A percentile compares a stretch with the other conserved stretches of the same genome.
Conservation (phyloP, 2,113 vertebrate genomes). For the Chaetodon trifascialis region DNA sequence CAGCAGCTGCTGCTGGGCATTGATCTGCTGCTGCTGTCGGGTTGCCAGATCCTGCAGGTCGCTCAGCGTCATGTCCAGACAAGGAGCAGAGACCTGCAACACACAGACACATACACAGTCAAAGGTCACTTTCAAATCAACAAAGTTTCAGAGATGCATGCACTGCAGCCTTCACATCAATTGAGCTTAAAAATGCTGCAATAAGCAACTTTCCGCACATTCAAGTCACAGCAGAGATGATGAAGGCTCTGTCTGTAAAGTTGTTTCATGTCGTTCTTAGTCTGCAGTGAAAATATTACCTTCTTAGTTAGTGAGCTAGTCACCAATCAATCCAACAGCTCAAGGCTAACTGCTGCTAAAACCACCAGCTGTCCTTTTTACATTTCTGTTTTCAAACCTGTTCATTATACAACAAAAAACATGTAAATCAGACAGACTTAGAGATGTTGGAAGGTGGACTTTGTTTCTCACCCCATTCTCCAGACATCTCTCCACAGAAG, state of each 20-base stretch:
- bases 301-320: background rate
- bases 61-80: slow-evolving; percentile 90
- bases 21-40: slow-evolving; percentile 94
- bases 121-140: slow-evolving; percentile 30
- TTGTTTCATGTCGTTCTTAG: background rate
- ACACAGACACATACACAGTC: slow-evolving; percentile 30
- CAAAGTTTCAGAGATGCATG: background rate
- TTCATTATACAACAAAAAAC: background rate
- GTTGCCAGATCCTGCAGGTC: slow-evolving; percentile 95
- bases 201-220: background rate
- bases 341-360: background rate
- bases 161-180: background rate
- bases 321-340: background rate
- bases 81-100: slow-evolving; percentile 85
- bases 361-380: background rate
- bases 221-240: background rate
- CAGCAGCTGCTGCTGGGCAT: slow-evolving; percentile 91
- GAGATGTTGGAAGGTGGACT: background rate
- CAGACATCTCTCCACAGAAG: slow-evolving; percentile 44
- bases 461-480: slow-evolving; percentile 67
- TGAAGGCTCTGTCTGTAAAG: background rate
- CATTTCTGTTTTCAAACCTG: background rate
- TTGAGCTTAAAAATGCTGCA: background rate
- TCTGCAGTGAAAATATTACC: background rate
- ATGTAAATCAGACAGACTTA: background rate